Conservation (phyloP, 2,113 vertebrate species). For the Brachyhypopomus occidentalis region DNA sequence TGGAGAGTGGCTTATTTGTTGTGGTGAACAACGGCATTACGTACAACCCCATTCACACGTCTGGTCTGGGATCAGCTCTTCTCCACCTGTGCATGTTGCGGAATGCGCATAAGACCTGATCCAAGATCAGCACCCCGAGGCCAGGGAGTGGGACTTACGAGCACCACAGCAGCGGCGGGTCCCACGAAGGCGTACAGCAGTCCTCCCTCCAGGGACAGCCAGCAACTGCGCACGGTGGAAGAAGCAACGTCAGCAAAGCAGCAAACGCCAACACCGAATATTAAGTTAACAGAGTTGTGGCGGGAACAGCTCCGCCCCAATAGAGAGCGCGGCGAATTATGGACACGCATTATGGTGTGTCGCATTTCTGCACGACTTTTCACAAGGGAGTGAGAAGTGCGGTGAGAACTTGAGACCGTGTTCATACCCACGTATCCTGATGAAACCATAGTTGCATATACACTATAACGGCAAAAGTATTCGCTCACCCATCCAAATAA, state of each 20-base stretch:
- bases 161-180: constrained; percentile 96
- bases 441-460: constrained; percentile 50
- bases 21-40: no score
- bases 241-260: constrained; percentile 65
- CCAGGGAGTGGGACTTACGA: constrained; percentile 77
- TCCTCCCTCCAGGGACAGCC: constrained; percentile 98
- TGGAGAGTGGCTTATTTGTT: no score
- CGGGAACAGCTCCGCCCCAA: constrained; percentile 57
- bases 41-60: no score
- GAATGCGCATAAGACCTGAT: no score
- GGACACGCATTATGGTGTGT: constrained; percentile 47
- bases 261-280: constrained; percentile 77
- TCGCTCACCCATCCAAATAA: no score
- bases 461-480: no score
- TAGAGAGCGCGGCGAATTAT: constrained; percentile 60
- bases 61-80: no score
- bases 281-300: constrained; percentile 65
- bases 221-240: constrained; percentile 83
- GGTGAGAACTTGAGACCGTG: constrained; percentile 72
- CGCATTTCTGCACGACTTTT: constrained; percentile 63
- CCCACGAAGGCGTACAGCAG: constrained; percentile 98
- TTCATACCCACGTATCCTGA: constrained; percentile 68
- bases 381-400: constrained; percentile 62
- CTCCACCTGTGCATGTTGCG: no score
- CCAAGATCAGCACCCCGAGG: no score